phyloP scores from a whole-genome alignment of 2,797 vertebrate species.

The Onychomys arenicola region DNA sequence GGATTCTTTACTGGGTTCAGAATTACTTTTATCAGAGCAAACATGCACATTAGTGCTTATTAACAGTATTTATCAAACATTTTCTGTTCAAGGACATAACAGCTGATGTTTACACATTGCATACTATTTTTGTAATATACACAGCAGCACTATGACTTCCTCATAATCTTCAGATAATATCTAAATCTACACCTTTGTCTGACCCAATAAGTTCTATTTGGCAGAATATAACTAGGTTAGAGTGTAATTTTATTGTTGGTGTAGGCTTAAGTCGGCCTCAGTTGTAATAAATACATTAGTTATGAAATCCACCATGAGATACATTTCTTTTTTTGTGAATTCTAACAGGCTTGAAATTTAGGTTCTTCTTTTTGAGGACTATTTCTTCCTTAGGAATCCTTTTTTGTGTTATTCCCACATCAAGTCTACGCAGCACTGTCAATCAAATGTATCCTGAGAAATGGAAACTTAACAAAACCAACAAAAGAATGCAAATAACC shows the following conservation, averaged over 20 bases:
- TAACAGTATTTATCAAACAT: not conserved
- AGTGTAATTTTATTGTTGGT: not conserved
- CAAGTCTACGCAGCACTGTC: not conserved
- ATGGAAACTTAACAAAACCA: not conserved
- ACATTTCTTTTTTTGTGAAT: not conserved
- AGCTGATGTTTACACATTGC: not conserved
- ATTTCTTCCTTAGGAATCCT: not conserved
- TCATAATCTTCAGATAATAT: not conserved
- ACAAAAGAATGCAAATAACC: not conserved
- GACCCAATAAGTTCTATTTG: not conserved
- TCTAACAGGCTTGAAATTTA: not conserved
- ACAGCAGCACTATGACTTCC: not conserved
- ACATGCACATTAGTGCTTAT: not conserved
- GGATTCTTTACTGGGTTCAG: not conserved
- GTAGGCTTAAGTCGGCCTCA: not conserved
- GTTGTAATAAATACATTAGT: not conserved
- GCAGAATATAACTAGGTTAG: not conserved
- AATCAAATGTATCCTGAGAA: not conserved
- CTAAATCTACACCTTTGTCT: not conserved
- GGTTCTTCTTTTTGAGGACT: not conserved
- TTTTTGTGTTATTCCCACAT: not conserved
- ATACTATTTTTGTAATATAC: not conserved
- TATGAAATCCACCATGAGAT: not conserved
- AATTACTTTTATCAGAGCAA: not conserved
- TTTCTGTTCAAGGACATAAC: not conserved